Base-by-base conservation (phyloP, 2,797 vertebrate species). In the Sebastolobus alascanus region DNA sequence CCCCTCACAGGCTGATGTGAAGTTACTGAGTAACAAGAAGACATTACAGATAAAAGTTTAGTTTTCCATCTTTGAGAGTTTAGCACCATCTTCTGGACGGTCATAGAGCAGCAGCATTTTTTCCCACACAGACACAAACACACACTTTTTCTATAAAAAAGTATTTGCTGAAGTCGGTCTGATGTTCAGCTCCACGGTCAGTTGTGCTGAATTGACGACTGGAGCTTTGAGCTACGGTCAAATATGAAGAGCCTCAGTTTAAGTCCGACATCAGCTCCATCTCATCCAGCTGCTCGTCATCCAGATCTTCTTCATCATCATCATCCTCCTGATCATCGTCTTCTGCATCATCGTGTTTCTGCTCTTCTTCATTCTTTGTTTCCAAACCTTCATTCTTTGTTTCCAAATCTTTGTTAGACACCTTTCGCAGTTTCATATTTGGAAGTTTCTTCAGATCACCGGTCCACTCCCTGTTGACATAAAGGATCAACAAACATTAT, bases 361-460 rank as follows among this genome's bases (percentile, higher is more conserved):
- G 93, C 59, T 91, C 77, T 56, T 91, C 74, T 22, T 87, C 75
- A 1, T 75, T 75, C 64, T 85, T 83, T 91, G 87, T 73, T 83
- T 84, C 66, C 64, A 87, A 86, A 89, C 94, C 95, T 79, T 87
- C 73, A 1, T 75, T 75, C 64, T 86, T 83, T 91, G 87, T 73
- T 83, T 84, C 66, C 64, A 87, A 84, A 89, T 94, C 95, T 82
- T 84, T 94, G 58, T 89, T 94, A 6, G 97, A 97, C 13, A 99
- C 77, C 80, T 96, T 97, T 71, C 96, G 96, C 94, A 98, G 96
- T 95, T 98, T 99, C 84, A 99, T 96, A 84, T 98, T 99, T 40
- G 98, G 98, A 70, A 99, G 93, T 90, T 99, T 99, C 94, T 96
- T 98, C 82, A 99, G 92, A 88, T 99, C 97, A 35, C 97, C 97